Base-by-base conservation (phyloP, 2,888 invertebrate species). In the Scaeva pyrastri region DNA sequence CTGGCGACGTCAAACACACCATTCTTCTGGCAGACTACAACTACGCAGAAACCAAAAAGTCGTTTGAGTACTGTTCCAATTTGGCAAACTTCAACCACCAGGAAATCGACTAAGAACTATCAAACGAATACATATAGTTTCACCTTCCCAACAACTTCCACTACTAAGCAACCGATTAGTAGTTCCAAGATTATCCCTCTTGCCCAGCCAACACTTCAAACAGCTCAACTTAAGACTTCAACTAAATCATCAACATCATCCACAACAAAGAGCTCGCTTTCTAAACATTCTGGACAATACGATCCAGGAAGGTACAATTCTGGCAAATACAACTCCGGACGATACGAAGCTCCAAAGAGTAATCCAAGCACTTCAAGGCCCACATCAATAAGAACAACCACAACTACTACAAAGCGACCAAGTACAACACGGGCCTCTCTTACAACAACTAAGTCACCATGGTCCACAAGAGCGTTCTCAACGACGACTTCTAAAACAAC, bases 221-320 rank as follows among this genome's bases (percentile, higher is more conserved):
- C 64, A 4, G 31, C 23, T 14, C 60, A 68, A 52, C 21, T 26
- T 2, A 45, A 76, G n/a, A 21, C 19, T 11, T 64, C 45, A 0
- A 55, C 80, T 7, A 70, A 41, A 1, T 16, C 55, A 12, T 26
- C 16, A 31, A 6, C 12, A 16, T n/a, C 12, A 16, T 12, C 71
- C 2, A 36, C 75, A 2, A 39, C 58, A 16, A 71, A 43, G 21
- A 31, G 26, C 16, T 31, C 39, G 45, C 2, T 0, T 39, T 10
- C 12, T 16, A 56, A 55, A 11, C 45, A 66, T 2, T 16, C 83
- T 10, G 68, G 78, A 0, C 50, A 39, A 0, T 83, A 83, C 39
- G 58, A 83, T 52, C 12, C 77, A 12, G 85, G 81, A 12, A 48
- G 41, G 2, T 76, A 76, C 19, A 31, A 50, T 36, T 48, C 64